Evolutionary conservation across 1,140 invertebrate genomes (phyloP).

Genomic region (Brachionus sp.): DNA sequence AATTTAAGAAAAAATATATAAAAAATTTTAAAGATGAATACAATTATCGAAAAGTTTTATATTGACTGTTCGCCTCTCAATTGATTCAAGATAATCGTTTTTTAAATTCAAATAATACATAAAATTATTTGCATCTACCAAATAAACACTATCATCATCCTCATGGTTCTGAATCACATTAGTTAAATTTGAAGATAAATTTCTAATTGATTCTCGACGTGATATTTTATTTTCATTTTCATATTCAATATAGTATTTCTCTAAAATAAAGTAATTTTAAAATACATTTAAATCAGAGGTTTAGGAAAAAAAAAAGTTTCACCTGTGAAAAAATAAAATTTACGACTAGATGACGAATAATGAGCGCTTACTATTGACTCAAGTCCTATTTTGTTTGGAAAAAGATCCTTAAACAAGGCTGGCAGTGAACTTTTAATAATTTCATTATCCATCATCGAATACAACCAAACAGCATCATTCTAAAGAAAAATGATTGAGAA

Average conservation of each 20-base stretch:
- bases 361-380: not conserved
- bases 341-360: not conserved
- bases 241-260: constrained; percentile 36
- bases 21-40: not conserved
- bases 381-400: constrained; percentile 17
- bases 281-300: not conserved
- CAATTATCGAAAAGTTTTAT: constrained; percentile 22
- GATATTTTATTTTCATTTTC: constrained; percentile 13
- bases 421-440: not conserved
- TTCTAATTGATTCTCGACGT: not conserved
- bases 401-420: not conserved
- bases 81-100: constrained; percentile 37
- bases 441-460: not conserved
- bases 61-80: constrained; percentile 17
- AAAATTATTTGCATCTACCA: constrained; percentile 19
- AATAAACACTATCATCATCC: constrained; percentile 21
- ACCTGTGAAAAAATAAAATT: constrained; percentile 43
- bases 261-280: not conserved
- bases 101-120: constrained; percentile 30
- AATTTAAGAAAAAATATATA: not conserved
- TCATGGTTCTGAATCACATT: constrained; percentile 15
- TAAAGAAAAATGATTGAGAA: too few species aligned
- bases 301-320: not conserved
- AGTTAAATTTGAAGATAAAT: constrained; percentile 3
- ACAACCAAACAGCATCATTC: constrained; percentile 24